Base-by-base conservation (phyloP, 2,888 invertebrate species). In the Lingula anatina region DNA sequence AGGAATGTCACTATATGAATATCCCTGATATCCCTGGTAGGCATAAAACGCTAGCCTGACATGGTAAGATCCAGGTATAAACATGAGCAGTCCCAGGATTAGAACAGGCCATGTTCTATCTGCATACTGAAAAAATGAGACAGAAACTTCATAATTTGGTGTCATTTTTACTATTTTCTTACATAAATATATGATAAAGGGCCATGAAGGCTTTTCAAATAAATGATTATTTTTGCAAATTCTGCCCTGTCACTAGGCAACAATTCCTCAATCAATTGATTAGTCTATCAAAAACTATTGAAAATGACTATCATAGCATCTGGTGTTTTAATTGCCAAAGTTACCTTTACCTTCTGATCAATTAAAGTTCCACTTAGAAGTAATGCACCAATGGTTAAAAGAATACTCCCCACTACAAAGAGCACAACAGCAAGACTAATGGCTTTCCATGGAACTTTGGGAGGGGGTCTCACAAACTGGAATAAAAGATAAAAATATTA, bases 21-120 rank as follows among this genome's bases (percentile, higher is more conserved):
- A 92, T 1, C 90, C 90, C 46, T 86, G 86, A 68, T 87, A 86
- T 68, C 88, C 85, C 62, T 86, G 85, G 75, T 85, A 90, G 0
- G 92, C 92, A 77, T 86, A 88, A 71, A 87, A 86, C 28, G 91
- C 89, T 69, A 93, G 88, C 62, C 90, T 83, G 43, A 90, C 85
- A 73, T 94, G 92, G 77, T 93, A 93, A 46, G 88, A 87, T 37
- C 92, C 93, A 0, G 93, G 93, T 59, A 93, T 85, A 70, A 93
- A 91, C 89, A 92, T 90, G 36, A 94, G 81, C 23, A 84, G 80
- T 28, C 93, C 94, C 66, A 94, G 80, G 60, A 92, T 86, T 56
- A 92, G 84, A 76, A 93, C 83, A 1, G 92, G 92, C 89, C 90
- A 91, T 73, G 89, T 85, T 54, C 91, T 82, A 75, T 92, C 91